These are phyloP conservation scores for Henricia sp. DNA, from an alignment of 53 echinoderm and acorn worm genomes.

Conservation along the genomic window DNA sequence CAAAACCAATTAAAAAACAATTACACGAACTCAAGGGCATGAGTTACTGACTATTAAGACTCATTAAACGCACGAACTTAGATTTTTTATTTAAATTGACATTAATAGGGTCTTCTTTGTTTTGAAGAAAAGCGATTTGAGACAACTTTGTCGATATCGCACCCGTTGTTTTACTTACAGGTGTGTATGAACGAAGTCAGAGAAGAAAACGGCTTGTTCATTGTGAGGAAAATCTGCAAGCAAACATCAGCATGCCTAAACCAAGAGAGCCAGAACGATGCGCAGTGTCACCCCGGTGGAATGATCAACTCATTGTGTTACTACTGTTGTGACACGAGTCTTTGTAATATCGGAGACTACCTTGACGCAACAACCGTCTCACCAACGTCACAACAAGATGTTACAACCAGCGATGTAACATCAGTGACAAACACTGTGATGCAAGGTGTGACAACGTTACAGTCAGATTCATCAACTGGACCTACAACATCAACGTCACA, in stretches of 20 bases:
- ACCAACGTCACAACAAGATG: not conserved
- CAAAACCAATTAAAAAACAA: not conserved
- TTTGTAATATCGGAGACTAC: conserved; percentile 30
- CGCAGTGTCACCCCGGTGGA: conserved; percentile 10
- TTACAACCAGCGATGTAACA: not conserved
- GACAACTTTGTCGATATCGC: not conserved
- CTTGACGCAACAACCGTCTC: not conserved
- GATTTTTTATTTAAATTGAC: not conserved
- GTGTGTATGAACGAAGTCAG: conserved; percentile 44
- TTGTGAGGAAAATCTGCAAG: conserved; percentile 24
- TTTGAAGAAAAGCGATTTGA: not conserved
- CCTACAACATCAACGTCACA: too few relatives aligned
- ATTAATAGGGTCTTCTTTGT: not conserved
- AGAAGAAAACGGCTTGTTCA: conserved; percentile 24
- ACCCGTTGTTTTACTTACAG: not conserved
- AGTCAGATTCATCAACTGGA: too few relatives aligned
- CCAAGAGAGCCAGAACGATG: not conserved
- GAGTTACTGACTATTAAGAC: not conserved
- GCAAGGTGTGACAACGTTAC: too few relatives aligned
- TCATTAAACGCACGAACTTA: not conserved
- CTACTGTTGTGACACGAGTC: conserved; percentile 23
- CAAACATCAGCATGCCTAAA: not conserved
- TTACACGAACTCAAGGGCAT: not conserved
- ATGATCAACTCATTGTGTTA: conserved; percentile 4
- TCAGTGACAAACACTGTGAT: not conserved